Base-by-base conservation (phyloP, 92 coral and sea anemone genomes). In the Porites cylindrica region DNA sequence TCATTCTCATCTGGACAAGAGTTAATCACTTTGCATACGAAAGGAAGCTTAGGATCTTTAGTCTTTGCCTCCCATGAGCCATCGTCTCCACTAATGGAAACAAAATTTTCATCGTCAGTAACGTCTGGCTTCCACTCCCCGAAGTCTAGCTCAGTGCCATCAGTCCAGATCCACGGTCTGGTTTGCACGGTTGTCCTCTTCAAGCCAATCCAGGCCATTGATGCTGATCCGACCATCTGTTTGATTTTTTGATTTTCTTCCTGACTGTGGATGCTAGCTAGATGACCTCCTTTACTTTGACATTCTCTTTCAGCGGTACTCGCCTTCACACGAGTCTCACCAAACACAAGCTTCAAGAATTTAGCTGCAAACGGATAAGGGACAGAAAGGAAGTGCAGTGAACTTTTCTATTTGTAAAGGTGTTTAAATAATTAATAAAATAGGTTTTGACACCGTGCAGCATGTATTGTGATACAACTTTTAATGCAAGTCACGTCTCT, bases 51-150 rank as follows among this genome's bases (percentile, higher is more conserved):
- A 10, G 21, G 12, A 10, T 67, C 2, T 32, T 26, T 26, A 67
- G 32, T 26, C 72, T 8, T 67, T 43, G 72, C 72, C 56, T 73
- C 59, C 62, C 62, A 73, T n/a, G 77, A 51, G 16, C 77, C 77
- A 73, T 38, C 43, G 43, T 73, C 77, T 51, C 14, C 8, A 4
- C 24, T 51, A 59, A 73, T 73, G 26, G 77, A 18, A 52, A 73
- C 77, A 18, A 14, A 73, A 14, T 73, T 73, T 51, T 51, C 56
- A 6, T 73, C 77, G n/a, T 51, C 62, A 26, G 77, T 73, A 14
- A 73, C 77, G 47, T 51, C 77, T 10, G 77, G 77, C 47, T 73
- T 21, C 77, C 77, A 73, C 24, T 73, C 77, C 20, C 77, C 77
- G 6, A 19, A 50, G 56, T 73, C 77, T 29, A 73, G 26, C n/a